phyloP scores from a whole-genome alignment of 2,888 invertebrate species.

The Kuschelorhynchus macadamiae region DNA sequence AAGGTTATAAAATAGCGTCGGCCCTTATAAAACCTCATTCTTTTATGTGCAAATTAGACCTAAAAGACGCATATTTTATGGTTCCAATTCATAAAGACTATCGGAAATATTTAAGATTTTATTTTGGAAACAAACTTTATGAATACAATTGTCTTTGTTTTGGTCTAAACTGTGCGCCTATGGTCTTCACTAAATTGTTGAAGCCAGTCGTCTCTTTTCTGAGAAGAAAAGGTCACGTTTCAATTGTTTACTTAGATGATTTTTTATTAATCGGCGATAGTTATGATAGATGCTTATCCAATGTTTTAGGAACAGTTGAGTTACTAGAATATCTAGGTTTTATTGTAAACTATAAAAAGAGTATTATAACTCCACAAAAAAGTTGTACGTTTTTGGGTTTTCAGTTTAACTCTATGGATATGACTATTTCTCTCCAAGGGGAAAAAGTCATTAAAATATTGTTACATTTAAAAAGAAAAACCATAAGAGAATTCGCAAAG shows the following conservation, averaged over 20 bases:
- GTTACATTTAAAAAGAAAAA: not conserved
- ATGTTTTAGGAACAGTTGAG: constrained; percentile 22
- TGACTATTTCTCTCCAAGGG: too few relatives aligned
- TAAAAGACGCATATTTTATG: constrained; percentile 11
- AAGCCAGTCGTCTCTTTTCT: not conserved
- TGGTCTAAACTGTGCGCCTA: too few relatives aligned
- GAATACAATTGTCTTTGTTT: too few relatives aligned
- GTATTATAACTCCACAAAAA: constrained; percentile 34
- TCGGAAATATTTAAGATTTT: too few relatives aligned
- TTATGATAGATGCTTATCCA: constrained; percentile 34
- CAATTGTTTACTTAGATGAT: constrained; percentile 54
- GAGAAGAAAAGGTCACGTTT: constrained; percentile 4
- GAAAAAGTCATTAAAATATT: too few relatives aligned
- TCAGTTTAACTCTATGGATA: too few relatives aligned
- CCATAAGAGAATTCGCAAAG: constrained; percentile 30
- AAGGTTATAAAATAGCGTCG: constrained; percentile 33
- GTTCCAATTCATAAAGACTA: not conserved
- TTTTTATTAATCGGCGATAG: constrained; percentile 45
- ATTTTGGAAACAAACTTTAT: too few relatives aligned
- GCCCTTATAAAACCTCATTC: not conserved
- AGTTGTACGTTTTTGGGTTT: too few relatives aligned
- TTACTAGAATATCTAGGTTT: constrained; percentile 37
- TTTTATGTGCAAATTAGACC: constrained; percentile 41
- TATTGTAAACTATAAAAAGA: constrained; percentile 46
- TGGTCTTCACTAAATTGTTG: too few relatives aligned